Percentiles rank a stretch among this genome's conserved stretches.
Evolutionary conservation across 64 coral and sea anemone species (phyloP).

Genomic region (Anthopleura sola): DNA sequence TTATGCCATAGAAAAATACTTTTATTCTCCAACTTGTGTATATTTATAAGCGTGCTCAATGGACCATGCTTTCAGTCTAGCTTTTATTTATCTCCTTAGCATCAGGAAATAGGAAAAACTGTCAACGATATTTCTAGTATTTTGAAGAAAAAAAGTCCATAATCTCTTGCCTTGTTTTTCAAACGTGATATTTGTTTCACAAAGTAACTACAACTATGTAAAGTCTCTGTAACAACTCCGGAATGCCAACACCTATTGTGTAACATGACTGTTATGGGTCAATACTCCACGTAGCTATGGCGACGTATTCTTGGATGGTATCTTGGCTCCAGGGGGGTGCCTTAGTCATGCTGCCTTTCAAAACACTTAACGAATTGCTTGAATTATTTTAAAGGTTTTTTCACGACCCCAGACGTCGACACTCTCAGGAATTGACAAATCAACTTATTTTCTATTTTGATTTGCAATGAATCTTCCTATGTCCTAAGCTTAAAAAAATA

Average conservation of each 20-base stretch:
- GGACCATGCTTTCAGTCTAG: too few relatives aligned
- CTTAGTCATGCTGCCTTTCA: neutral
- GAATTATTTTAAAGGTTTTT: neutral
- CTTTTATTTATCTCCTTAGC: too few relatives aligned
- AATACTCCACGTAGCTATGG: neutral
- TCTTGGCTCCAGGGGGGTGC: neutral
- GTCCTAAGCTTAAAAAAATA: neutral
- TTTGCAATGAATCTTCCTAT: neutral
- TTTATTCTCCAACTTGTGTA: too few relatives aligned
- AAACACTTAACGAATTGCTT: slow-evolving; percentile 1
- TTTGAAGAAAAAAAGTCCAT: too few relatives aligned
- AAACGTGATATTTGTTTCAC: neutral
- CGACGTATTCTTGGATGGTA: neutral
- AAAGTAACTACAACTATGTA: neutral
- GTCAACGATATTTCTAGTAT: too few relatives aligned
- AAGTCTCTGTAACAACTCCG: neutral
- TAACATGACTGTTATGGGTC: slow-evolving; percentile 1
- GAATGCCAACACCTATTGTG: slow-evolving; percentile 14
- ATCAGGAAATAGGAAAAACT: too few relatives aligned
- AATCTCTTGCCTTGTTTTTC: neutral
- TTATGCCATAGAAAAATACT: too few relatives aligned
- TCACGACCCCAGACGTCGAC: neutral
- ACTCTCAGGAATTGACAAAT: neutral
- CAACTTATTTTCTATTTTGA: neutral
- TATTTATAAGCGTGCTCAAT: too few relatives aligned